Evolutionary conservation across 2,113 vertebrate species (phyloP).

Genomic region (Paradoxurus hermaphroditus): DNA sequence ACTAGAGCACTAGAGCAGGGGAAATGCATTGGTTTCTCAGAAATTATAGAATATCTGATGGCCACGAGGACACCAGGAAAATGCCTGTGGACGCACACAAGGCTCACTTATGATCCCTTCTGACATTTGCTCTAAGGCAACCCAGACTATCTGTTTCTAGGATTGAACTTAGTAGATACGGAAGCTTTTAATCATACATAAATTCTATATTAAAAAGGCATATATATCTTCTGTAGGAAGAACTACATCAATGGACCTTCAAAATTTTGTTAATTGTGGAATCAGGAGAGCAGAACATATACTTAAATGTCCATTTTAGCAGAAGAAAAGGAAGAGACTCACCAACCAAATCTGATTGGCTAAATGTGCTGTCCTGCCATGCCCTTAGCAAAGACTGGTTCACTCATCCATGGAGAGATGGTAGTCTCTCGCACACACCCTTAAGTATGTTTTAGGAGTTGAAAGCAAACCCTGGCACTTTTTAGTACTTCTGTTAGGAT

Average conservation of each 20-base stretch:
- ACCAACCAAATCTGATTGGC: neutral
- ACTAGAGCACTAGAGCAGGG: neutral
- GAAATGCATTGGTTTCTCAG: neutral
- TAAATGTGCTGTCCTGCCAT: neutral
- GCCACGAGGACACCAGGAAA: neutral
- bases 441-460: neutral
- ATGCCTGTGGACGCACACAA: neutral
- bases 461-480: neutral
- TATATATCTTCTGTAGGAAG: neutral
- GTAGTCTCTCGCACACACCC: neutral
- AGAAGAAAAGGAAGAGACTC: neutral
- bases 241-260: neutral
- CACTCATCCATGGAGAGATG: neutral
- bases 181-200: neutral
- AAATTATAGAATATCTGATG: neutral
- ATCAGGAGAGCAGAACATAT: neutral
- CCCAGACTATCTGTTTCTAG: neutral
- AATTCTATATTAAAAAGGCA: neutral
- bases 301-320: neutral
- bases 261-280: neutral
- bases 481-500: neutral
- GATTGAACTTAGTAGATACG: neutral
- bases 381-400: neutral
- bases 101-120: neutral
- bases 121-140: neutral